Percentiles rank a stretch among this genome's conserved stretches.
Evolutionary conservation across 2,113 vertebrate genomes (phyloP).

Genomic region (Sitta europaea): DNA sequence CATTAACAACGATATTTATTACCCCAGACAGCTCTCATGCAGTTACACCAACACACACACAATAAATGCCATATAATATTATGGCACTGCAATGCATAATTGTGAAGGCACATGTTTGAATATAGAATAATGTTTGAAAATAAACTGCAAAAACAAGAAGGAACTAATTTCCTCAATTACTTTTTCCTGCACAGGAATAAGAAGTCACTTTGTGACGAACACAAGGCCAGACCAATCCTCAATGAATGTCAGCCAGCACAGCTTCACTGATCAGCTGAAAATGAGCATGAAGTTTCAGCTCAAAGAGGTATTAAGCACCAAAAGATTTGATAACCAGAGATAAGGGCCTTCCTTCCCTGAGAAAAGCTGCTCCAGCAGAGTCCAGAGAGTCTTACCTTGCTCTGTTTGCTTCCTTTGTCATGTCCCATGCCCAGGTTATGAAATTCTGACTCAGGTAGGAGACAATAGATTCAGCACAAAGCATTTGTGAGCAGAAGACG

Average conservation of each 20-base stretch:
- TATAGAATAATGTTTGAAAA: background rate
- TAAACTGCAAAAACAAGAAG: background rate
- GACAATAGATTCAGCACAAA: conserved; percentile 97
- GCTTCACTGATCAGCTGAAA: background rate
- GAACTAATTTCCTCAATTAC: background rate
- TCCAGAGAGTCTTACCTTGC: conserved; percentile 82
- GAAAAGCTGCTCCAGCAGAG: background rate
- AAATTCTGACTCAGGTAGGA: conserved; percentile 99
- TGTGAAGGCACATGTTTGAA: background rate
- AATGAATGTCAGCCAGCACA: background rate
- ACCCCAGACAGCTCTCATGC: background rate
- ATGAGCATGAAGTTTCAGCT: background rate
- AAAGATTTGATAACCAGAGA: background rate
- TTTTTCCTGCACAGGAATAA: background rate
- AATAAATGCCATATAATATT: background rate
- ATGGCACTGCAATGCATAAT: background rate
- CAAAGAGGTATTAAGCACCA: background rate
- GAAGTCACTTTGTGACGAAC: background rate
- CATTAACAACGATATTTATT: background rate
- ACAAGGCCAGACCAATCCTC: background rate
- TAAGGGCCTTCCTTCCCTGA: background rate
- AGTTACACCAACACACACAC: background rate
- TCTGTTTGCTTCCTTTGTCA: conserved; percentile 97
- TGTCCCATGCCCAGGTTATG: conserved; percentile 99
- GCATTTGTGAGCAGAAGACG: conserved; percentile 99